Conservation (phyloP, 92 coral and sea anemone species). For the Phymanthus crucifer region DNA sequence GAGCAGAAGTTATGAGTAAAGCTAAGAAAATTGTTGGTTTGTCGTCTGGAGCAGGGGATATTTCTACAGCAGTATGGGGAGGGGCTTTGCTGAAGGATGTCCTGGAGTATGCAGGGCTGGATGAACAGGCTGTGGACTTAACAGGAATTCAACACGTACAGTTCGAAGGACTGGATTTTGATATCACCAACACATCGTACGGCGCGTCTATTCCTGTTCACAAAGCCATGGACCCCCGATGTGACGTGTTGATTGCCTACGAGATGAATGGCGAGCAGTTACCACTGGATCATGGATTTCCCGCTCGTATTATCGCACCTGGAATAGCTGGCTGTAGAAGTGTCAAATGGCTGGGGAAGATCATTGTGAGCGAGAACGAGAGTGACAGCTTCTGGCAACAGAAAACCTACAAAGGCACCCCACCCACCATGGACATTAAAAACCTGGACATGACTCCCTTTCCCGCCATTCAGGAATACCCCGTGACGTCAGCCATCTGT, state of each 20-base stretch:
- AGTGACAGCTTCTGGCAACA: conserved; percentile 66
- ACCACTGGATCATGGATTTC: conserved; percentile 67
- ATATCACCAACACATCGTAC: conserved; percentile 52
- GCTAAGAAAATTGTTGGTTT: conserved; percentile 38
- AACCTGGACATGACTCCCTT: conserved; percentile 59
- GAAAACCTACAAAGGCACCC: conserved; percentile 68
- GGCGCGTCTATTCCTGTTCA: conserved; percentile 56
- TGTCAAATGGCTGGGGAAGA: conserved; percentile 59
- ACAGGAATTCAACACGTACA: conserved; percentile 44
- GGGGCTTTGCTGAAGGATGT: conserved; percentile 60
- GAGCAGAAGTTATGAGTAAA: conserved; percentile 47
- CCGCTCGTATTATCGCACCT: conserved; percentile 56
- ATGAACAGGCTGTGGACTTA: conserved; percentile 27
- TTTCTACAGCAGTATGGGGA: conserved; percentile 62
- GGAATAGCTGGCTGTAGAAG: conserved; percentile 67
- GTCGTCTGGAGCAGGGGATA: conserved; percentile 50
- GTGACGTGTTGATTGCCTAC: conserved; percentile 67
- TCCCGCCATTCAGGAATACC: conserved; percentile 73
- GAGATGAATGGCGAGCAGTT: conserved; percentile 58
- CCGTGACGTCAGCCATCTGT: conserved; percentile 74
- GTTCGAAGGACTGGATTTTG: conserved; percentile 62
- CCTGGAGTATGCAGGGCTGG: conserved; percentile 49
- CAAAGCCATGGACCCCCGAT: conserved; percentile 43
- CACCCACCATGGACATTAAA: conserved; percentile 64
- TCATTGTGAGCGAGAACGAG: conserved; percentile 45